Evolutionary conservation across 1,140 invertebrate species (phyloP).

Genomic region (Rhagoletis zephyria): DNA sequence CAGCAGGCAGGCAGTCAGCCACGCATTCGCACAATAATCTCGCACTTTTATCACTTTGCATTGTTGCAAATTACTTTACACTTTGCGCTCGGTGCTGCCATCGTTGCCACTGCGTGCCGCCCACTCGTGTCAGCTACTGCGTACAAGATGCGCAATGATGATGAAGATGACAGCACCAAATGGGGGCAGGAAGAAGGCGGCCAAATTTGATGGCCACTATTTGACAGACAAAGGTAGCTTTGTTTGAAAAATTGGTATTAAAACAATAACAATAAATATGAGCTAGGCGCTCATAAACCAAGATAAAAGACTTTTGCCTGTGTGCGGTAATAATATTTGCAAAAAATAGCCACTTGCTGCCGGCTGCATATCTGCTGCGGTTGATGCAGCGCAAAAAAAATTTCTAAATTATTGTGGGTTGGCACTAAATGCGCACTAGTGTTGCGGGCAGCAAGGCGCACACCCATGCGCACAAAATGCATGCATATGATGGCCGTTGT

Average conservation of each 20-base stretch:
- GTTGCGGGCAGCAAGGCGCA: slow-evolving; percentile 19
- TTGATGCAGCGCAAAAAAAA: neutral
- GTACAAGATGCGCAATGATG: too few species aligned
- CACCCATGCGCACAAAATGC: neutral
- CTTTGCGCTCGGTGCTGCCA: neutral
- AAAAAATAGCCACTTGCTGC: slow-evolving; percentile 30
- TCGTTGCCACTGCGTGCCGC: neutral
- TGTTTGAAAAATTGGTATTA: slow-evolving; percentile 23
- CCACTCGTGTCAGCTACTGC: neutral
- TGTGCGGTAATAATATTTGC: slow-evolving; percentile 14
- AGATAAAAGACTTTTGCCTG: slow-evolving; percentile 27
- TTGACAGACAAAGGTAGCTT: neutral
- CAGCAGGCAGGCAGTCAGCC: neutral
- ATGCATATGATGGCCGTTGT: neutral
- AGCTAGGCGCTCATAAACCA: slow-evolving; percentile 37
- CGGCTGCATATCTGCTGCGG: neutral
- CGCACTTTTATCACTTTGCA: neutral
- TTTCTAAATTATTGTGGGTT: slow-evolving; percentile 39
- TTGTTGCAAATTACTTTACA: slow-evolving; percentile 18
- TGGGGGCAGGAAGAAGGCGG: slow-evolving; percentile 38
- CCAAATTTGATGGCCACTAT: slow-evolving; percentile 27
- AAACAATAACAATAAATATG: slow-evolving; percentile 48
- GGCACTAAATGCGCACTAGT: slow-evolving; percentile 36
- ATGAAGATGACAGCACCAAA: neutral
- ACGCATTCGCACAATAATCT: neutral